A percentile compares a stretch with the other conserved stretches of the same genome.
Evolutionary conservation across 2,797 vertebrate species (phyloP).

Genomic region (Macrochelys suwanniensis): DNA sequence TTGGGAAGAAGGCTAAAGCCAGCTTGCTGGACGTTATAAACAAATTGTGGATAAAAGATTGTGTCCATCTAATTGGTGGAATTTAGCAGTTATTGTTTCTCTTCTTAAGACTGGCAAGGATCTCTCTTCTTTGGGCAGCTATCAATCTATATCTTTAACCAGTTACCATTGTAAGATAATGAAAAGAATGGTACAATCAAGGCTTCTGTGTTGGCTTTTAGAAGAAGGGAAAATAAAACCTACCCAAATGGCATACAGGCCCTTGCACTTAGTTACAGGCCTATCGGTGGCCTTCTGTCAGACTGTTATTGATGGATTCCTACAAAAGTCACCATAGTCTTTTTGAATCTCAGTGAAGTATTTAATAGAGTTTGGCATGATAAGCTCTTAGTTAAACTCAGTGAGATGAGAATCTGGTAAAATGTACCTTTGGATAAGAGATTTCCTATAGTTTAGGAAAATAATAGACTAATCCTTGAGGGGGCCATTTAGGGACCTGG

Average conservation of each 20-base stretch:
- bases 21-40: background rate
- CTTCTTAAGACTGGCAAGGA: background rate
- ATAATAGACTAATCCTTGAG: too few relatives aligned
- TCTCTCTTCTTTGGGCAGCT: too few relatives aligned
- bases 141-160: background rate
- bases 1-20: background rate
- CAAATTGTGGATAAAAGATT: background rate
- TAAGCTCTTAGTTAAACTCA: background rate
- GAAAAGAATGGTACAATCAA: background rate
- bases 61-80: background rate
- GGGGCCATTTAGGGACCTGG: too few relatives aligned
- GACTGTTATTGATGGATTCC: background rate
- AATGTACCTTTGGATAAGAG: background rate
- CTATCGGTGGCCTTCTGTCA: background rate
- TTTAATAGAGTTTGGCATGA: background rate
- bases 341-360: background rate
- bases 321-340: background rate
- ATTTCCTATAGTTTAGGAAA: background rate
- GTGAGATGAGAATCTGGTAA: background rate
- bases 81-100: background rate
- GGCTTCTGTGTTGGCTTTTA: background rate
- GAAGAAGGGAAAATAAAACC: background rate
- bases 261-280: background rate
- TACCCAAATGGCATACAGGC: background rate
- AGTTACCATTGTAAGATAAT: background rate